A percentile compares a stretch with the other conserved stretches of the same genome.
These are phyloP conservation scores for Blennius ocellaris DNA, from an alignment of 2,113 vertebrate genomes.

Conservation along the genomic window DNA sequence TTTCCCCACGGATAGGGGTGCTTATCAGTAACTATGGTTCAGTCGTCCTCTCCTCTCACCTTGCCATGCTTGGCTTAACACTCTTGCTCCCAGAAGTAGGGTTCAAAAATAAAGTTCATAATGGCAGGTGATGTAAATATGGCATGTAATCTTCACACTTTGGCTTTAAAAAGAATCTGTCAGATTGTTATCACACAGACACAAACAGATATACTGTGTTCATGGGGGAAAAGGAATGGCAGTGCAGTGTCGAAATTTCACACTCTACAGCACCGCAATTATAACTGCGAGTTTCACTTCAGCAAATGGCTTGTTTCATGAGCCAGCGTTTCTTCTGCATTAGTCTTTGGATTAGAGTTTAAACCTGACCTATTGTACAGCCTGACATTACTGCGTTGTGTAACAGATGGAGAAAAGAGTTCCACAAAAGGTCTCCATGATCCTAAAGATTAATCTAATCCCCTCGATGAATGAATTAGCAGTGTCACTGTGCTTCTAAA, in stretches of 20 bases:
- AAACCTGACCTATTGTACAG: conserved; percentile 38
- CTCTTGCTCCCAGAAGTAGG: background rate
- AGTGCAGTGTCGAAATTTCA: conserved; percentile 44
- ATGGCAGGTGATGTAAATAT: background rate
- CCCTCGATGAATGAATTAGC: conserved; percentile 42
- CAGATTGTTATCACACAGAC: conserved; percentile 22
- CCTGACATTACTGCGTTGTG: conserved; percentile 36
- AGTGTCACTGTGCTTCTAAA: conserved; percentile 7
- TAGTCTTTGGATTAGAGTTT: conserved; percentile 15
- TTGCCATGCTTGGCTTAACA: background rate
- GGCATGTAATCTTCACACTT: background rate
- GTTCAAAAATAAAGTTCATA: background rate
- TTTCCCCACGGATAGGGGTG: background rate
- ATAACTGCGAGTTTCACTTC: conserved; percentile 33
- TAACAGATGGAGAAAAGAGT: conserved; percentile 9
- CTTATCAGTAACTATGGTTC: conserved; percentile 8
- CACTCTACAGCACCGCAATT: conserved; percentile 42
- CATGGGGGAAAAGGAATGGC: background rate
- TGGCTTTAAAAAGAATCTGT: conserved; percentile 10
- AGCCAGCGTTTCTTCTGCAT: conserved; percentile 29
- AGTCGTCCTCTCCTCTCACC: conserved; percentile 10
- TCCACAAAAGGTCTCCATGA: conserved; percentile 16
- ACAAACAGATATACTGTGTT: background rate
- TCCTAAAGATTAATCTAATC: conserved; percentile 44
- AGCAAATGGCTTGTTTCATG: conserved; percentile 56